These are phyloP conservation scores for Pygocentrus nattereri DNA, from an alignment of 2,797 vertebrate species.

Conservation along the genomic window DNA sequence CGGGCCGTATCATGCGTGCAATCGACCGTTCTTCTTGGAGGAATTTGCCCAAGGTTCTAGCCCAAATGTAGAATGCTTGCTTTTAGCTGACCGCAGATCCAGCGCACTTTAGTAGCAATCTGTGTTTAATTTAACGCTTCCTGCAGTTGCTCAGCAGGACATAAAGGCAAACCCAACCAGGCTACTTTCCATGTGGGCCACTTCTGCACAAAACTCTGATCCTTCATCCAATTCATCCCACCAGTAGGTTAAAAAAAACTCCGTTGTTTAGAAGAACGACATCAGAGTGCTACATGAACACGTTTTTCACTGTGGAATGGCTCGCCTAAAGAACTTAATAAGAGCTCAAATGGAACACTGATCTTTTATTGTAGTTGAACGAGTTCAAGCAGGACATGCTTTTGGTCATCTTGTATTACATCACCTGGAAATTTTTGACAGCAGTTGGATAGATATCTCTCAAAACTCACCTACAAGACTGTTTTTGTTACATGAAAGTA, in stretches of 20 bases:
- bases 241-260: slow-evolving; percentile 14
- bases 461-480: too few species aligned
- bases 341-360: too few species aligned
- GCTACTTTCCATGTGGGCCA: slow-evolving; percentile 67
- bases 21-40: slow-evolving; percentile 22
- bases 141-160: slow-evolving; percentile 63
- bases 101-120: slow-evolving; percentile 60
- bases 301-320: too few species aligned
- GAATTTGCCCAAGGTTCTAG: slow-evolving; percentile 6
- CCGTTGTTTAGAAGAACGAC: slow-evolving; percentile 25
- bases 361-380: too few species aligned
- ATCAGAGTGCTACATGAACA: too few species aligned
- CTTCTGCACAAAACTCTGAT: slow-evolving; percentile 66
- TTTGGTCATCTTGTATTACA: too few species aligned
- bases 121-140: slow-evolving; percentile 75
- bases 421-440: too few species aligned
- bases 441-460: too few species aligned
- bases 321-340: too few species aligned
- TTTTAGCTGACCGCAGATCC: slow-evolving; percentile 13
- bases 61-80: slow-evolving; percentile 12
- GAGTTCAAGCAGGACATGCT: too few species aligned
- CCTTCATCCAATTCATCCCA: slow-evolving; percentile 71
- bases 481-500: too few species aligned
- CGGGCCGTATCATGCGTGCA: slow-evolving; percentile 8
- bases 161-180: slow-evolving; percentile 59